A percentile compares a stretch with the other conserved stretches of the same genome.
phyloP scores from a whole-genome alignment of 2,888 invertebrate genomes.

The Synanthedon formicaeformis region DNA sequence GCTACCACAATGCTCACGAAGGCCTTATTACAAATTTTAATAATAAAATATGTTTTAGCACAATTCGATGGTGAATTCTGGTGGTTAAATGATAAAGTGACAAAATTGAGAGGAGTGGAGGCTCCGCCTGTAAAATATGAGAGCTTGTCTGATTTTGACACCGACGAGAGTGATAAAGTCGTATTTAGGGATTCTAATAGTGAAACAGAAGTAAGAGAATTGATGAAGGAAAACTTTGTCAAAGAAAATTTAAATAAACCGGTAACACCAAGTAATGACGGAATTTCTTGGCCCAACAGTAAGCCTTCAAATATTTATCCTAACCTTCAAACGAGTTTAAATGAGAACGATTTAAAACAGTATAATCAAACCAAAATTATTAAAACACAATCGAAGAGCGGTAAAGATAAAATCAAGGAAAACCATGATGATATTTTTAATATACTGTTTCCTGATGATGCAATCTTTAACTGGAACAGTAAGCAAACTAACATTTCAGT shows the following conservation, averaged over 20 bases:
- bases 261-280: slow-evolving; percentile 11
- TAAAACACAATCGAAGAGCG: neutral
- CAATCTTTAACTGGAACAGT: slow-evolving; percentile 9
- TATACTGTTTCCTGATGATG: slow-evolving; percentile 28
- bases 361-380: neutral
- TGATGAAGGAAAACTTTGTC: too few relatives aligned
- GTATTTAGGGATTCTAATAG: slow-evolving; percentile 33
- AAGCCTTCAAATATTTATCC: neutral
- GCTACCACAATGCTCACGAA: slow-evolving; percentile 25
- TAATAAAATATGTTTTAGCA: slow-evolving; percentile 16
- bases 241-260: neutral
- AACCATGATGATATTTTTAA: slow-evolving; percentile 20
- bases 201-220: neutral
- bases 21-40: slow-evolving; percentile 19
- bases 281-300: slow-evolving; percentile 13
- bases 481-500: neutral
- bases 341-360: neutral
- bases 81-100: slow-evolving; percentile 48
- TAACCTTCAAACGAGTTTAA: neutral
- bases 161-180: slow-evolving; percentile 44
- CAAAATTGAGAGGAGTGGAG: slow-evolving; percentile 22
- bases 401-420: slow-evolving; percentile 3
- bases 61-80: slow-evolving; percentile 56
- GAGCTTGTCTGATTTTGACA: slow-evolving; percentile 38
- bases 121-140: slow-evolving; percentile 37